Conservation (phyloP, 1,140 invertebrate genomes). For the Leptinotarsa defecta region DNA sequence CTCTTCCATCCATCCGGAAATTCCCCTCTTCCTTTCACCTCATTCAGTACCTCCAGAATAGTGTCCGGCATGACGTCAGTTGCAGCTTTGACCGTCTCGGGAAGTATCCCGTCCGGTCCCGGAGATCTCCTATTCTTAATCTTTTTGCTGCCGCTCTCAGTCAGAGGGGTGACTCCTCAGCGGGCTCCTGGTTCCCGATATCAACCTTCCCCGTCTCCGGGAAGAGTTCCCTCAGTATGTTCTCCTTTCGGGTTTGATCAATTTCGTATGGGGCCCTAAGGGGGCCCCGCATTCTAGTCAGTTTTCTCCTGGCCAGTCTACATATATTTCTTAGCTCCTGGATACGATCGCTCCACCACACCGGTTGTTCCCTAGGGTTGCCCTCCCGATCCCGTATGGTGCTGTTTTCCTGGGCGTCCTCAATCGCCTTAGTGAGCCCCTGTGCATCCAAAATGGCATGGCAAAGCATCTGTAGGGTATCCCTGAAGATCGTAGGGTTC, state of each 20-base stretch:
- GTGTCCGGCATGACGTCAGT: not conserved
- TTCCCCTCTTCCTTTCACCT: not conserved
- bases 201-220: not conserved
- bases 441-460: not conserved
- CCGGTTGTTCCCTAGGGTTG: not conserved
- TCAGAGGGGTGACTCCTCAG: not conserved
- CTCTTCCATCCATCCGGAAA: constrained; percentile 33
- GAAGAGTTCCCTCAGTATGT: not conserved
- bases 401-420: not conserved
- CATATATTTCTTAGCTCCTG: not conserved
- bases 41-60: constrained; percentile 26
- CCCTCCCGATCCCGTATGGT: not conserved
- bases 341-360: not conserved
- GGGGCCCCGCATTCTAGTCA: not conserved
- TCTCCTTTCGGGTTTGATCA: not conserved
- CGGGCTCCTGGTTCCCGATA: not conserved
- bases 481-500: not conserved
- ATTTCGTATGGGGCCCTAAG: not conserved
- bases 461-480: not conserved
- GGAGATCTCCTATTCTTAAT: not conserved
- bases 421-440: not conserved
- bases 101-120: not conserved
- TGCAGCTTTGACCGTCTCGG: constrained; percentile 26
- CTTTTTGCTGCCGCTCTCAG: not conserved
- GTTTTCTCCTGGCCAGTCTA: not conserved